Base-by-base conservation (phyloP, 2,797 vertebrate genomes). In the Momotus momota region DNA sequence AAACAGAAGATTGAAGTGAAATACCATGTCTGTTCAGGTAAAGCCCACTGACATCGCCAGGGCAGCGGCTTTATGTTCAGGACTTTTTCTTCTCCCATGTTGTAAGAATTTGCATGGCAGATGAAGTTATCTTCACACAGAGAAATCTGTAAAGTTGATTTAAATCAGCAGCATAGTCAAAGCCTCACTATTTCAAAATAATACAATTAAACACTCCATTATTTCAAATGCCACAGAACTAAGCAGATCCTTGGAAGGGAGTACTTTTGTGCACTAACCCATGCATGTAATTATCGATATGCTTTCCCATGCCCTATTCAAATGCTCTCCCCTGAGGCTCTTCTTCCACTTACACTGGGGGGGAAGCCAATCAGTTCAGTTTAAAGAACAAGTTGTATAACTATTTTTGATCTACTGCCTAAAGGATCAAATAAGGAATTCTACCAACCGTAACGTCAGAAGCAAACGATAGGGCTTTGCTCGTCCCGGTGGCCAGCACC, bases 121-220 rank as follows among this genome's bases (percentile, higher is more conserved):
- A 92, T 60, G 86, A 96, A 69, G 90, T 49, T 80, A 87, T 61
- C 90, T 69, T 46, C 4, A 2, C 49, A 78, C 81, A 93, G 92
- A 80, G 69, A 79, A 92, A 94, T 51, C 74, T 43, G 65, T 58
- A 85, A 95, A 93, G 90, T 73, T 93, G 57, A 83, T 90, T 96
- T 92, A 91, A 94, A 95, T 96, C 96, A 94, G 81, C 35, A 78
- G 90, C 79, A 38, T 82, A 95, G 95, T 94, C 94, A 96, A 94
- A 94, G 83, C 64, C 54, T 81, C 71, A 27, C 78, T 93, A 96
- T 85, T 89, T 90, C 86, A 95, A 95, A 96, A 97, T 86, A 95
- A 90, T 85, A 74, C 83, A 94, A 95, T 96, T 94, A 96, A 96
- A 87, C 65, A 84, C 71, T 74, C 78, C 81, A 87, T 89, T 79